Conservation (phyloP, 1,140 invertebrate species). For the Berghia stephanieae region DNA sequence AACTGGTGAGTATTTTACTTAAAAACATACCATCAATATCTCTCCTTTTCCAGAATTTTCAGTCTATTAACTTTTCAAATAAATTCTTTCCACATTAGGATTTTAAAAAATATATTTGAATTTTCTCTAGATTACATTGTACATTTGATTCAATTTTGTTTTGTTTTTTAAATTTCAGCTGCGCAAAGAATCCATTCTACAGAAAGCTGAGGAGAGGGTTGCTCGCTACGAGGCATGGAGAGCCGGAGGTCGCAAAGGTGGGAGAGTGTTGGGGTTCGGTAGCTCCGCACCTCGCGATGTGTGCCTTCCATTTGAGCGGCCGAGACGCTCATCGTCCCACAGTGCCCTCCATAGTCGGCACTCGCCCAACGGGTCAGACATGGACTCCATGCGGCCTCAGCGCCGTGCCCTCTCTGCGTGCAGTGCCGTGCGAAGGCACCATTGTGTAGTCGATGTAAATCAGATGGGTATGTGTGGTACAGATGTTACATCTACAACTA, state of each 20-base stretch:
- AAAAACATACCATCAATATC: too few species aligned
- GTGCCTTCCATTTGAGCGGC: slow-evolving; percentile 59
- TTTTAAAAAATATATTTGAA: not conserved
- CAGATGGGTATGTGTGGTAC: slow-evolving; percentile 44
- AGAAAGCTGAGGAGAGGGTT: slow-evolving; percentile 55
- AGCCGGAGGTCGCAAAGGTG: slow-evolving; percentile 56
- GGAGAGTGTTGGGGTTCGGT: slow-evolving; percentile 59
- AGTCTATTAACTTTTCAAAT: not conserved
- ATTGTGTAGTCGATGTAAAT: slow-evolving; percentile 61
- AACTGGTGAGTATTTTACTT: too few species aligned
- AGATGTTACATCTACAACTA: too few species aligned
- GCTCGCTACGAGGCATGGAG: slow-evolving; percentile 63
- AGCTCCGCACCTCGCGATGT: slow-evolving; percentile 62
- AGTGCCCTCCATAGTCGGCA: slow-evolving; percentile 54
- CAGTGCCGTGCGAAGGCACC: slow-evolving; percentile 62
- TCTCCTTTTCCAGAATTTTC: not conserved
- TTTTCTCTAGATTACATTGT: not conserved
- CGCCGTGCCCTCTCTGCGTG: slow-evolving; percentile 62
- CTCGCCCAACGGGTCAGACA: slow-evolving; percentile 61
- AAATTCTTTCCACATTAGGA: not conserved
- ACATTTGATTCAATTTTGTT: not conserved
- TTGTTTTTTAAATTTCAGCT: slow-evolving; percentile 44
- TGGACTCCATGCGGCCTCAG: slow-evolving; percentile 56
- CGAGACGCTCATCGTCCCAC: slow-evolving; percentile 61
- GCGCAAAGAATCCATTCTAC: slow-evolving; percentile 54